Evolutionary conservation across 1,140 invertebrate species (phyloP), one percentile per base, ranked within the genome.

Genomic region (Eriosoma lanigerum): DNA sequence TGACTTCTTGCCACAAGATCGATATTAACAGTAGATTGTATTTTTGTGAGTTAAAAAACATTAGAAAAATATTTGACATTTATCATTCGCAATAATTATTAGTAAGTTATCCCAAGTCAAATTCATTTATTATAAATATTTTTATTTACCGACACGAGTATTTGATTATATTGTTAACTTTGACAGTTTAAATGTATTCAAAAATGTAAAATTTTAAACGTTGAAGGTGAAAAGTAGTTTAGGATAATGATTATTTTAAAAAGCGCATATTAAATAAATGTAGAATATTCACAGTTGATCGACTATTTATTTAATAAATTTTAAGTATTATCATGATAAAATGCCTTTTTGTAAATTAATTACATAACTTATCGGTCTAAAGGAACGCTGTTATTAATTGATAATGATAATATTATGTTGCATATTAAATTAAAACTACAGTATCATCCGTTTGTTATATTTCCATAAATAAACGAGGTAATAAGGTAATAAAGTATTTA

Each of bases 231-330:
- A n/a, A 50, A 29, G 38, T 50, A 50, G 21, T 15, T 70, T 70
- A 70, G n/a, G 9, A 66, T 44, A 66, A 44, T 26, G 26, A n/a
- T n/a, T 24, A 48, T 17, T 50, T 50, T 21, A 1, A 29, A 66
- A 66, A 66, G 13, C 8, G 46, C n/a, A 46, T 46, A 46, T 46
- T 29, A 21, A 68, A 66, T 44, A 66, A 66, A 38, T 66, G 29
- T 38, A 13, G 21, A 66, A 46, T 46, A 8, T 24, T 64, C n/a
- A 1, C 29, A 68, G 21, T 68, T 68, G 2, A 8, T 46, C 12
- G 15, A 46, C 38, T 68, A 10, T 15, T 13, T 66, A 24, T 68
- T 24, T 26, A 15, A 24, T 24, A 3, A 46, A 66, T 32, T n/a
- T n/a, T n/a, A n/a, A n/a, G n/a, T n/a, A n/a, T n/a, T n/a, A n/a